These are phyloP conservation scores for Scyliorhinus canicula DNA, from an alignment of 2,797 vertebrate species.

Conservation along the genomic window DNA sequence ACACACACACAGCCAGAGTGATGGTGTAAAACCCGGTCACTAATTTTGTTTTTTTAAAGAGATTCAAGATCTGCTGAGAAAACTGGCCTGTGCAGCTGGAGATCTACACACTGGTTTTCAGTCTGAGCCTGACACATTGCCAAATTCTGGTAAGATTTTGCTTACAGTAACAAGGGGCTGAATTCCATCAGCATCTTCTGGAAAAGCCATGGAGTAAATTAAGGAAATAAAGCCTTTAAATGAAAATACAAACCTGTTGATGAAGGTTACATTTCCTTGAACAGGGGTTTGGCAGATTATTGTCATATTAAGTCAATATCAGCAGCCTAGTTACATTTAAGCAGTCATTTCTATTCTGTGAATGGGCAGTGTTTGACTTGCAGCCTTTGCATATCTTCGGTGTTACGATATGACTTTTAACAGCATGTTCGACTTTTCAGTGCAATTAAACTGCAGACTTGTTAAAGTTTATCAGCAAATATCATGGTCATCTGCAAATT, in stretches of 20 bases:
- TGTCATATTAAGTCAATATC: neutral
- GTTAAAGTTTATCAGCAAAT: neutral
- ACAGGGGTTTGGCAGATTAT: neutral
- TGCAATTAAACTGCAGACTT: neutral
- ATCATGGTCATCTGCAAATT: neutral
- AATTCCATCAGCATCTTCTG: neutral
- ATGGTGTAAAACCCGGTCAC: no score
- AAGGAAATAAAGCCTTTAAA: no score
- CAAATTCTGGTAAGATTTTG: no score
- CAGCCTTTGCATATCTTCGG: neutral
- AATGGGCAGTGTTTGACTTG: neutral
- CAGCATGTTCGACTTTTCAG: neutral
- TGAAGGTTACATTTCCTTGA: neutral
- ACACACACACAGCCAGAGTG: no score
- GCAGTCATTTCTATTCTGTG: neutral
- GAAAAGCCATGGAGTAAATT: neutral
- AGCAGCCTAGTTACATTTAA: neutral
- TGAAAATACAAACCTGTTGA: neutral
- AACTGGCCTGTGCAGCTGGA: no score
- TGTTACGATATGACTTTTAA: neutral
- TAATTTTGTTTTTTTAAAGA: no score
- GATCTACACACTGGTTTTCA: no score
- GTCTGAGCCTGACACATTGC: no score
- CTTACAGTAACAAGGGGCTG: no score
- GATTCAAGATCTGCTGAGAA: no score